These are phyloP conservation scores for Deroplatys truncata DNA, from an alignment of 2,888 invertebrate genomes.

Conservation along the genomic window DNA sequence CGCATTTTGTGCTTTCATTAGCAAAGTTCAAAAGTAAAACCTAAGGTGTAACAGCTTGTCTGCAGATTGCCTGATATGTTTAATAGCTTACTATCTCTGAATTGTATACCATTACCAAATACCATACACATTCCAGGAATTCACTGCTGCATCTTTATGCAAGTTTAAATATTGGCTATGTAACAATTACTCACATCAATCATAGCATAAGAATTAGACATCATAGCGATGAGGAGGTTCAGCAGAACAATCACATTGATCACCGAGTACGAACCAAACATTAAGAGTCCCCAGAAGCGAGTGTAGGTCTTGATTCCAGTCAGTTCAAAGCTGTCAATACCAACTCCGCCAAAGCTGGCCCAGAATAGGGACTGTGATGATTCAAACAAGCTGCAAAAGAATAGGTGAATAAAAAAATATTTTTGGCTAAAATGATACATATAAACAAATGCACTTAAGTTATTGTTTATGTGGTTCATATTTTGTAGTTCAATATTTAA, in stretches of 20 bases:
- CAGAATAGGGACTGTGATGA: constrained; percentile 93
- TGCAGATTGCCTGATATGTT: no score
- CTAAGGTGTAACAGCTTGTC: no score
- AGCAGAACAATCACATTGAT: constrained; percentile 92
- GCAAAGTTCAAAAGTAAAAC: no score
- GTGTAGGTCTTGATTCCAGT: constrained; percentile 85
- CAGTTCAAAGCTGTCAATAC: constrained; percentile 81
- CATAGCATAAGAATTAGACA: constrained; percentile 93
- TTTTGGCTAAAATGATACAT: no score
- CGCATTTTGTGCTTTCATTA: no score
- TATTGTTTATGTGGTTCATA: background rate
- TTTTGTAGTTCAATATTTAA: background rate
- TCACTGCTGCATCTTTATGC: background rate
- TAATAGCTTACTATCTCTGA: background rate
- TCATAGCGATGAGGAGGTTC: constrained; percentile 95
- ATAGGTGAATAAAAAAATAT: background rate
- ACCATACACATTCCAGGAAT: background rate
- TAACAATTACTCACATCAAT: constrained; percentile 69
- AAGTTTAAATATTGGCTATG: background rate
- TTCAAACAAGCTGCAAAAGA: constrained; percentile 74
- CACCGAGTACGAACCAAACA: constrained; percentile 94
- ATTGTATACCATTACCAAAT: background rate
- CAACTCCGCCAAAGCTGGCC: constrained; percentile 93
- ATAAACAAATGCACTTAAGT: no score
- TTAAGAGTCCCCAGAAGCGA: constrained; percentile 89